A percentile compares a stretch with the other conserved stretches of the same genome.
Conservation (phyloP, 1,140 invertebrate genomes). For the Myzus persicae region DNA sequence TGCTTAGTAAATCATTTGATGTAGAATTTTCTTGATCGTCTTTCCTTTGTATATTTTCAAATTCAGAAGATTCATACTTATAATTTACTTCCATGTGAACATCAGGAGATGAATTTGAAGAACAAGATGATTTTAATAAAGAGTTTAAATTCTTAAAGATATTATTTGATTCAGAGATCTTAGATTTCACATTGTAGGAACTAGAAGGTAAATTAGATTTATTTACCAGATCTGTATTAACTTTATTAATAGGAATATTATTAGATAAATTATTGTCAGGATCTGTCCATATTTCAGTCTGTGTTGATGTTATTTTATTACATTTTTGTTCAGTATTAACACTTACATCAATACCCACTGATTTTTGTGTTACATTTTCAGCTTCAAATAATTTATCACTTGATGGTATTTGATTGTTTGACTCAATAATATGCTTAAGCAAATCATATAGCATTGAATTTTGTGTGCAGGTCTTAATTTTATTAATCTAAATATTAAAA, state of each 20-base stretch:
- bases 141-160: constrained; percentile 19
- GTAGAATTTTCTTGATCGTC: neutral
- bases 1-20: neutral
- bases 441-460: constrained; percentile 41
- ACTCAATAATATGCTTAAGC: constrained; percentile 45
- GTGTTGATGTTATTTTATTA: constrained; percentile 5
- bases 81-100: neutral
- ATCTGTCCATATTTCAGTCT: neutral
- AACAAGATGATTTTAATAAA: constrained; percentile 13
- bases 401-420: neutral
- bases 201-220: neutral
- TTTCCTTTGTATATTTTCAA: neutral
- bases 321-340: constrained; percentile 16
- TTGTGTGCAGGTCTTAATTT: constrained; percentile 51
- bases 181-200: neutral
- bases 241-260: neutral
- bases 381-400: neutral
- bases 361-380: neutral
- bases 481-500: constrained; percentile 55
- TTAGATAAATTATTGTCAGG: neutral
- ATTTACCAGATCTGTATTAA: neutral
- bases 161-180: constrained; percentile 43
- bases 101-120: neutral
- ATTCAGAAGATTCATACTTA: neutral
- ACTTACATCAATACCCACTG: neutral